Percentiles rank a stretch among this genome's conserved stretches.
Conservation (phyloP, 2,797 vertebrate genomes). For the Sphaeramia orbicularis region DNA sequence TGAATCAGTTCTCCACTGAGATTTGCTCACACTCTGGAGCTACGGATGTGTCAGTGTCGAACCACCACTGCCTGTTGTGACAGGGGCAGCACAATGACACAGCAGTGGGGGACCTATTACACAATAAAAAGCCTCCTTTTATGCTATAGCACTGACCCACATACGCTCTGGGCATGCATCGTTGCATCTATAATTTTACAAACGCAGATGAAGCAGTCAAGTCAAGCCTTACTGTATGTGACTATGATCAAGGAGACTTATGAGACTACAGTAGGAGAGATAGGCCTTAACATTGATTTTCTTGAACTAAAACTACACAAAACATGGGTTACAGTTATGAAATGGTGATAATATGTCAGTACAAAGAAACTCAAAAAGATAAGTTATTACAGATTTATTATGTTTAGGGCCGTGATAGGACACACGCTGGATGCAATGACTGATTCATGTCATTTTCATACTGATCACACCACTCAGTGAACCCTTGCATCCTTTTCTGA, state of each 20-base stretch:
- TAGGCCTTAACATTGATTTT: background rate
- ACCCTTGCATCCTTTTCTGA: no score
- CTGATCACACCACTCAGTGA: no score
- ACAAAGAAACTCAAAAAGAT: no score
- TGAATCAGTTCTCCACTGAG: conserved; percentile 30
- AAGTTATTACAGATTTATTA: no score
- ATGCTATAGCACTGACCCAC: conserved; percentile 64
- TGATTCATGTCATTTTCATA: no score
- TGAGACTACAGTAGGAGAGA: no score
- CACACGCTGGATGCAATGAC: no score
- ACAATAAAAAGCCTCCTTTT: conserved; percentile 58
- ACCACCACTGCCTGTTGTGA: conserved; percentile 26
- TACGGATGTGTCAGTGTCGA: conserved; percentile 5
- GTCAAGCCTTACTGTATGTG: conserved; percentile 21
- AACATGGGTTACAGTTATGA: no score
- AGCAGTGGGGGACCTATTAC: conserved; percentile 40
- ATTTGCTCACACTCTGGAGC: conserved; percentile 10
- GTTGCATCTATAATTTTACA: conserved; percentile 25
- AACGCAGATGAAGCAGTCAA: conserved; percentile 32
- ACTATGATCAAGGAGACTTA: background rate
- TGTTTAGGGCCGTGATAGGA: no score
- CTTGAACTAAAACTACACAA: no score
- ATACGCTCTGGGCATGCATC: conserved; percentile 35
- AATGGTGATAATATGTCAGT: no score
- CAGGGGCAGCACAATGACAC: conserved; percentile 33